Base-by-base conservation (phyloP, 2,888 invertebrate species). In the Hyposoter dolosus region DNA sequence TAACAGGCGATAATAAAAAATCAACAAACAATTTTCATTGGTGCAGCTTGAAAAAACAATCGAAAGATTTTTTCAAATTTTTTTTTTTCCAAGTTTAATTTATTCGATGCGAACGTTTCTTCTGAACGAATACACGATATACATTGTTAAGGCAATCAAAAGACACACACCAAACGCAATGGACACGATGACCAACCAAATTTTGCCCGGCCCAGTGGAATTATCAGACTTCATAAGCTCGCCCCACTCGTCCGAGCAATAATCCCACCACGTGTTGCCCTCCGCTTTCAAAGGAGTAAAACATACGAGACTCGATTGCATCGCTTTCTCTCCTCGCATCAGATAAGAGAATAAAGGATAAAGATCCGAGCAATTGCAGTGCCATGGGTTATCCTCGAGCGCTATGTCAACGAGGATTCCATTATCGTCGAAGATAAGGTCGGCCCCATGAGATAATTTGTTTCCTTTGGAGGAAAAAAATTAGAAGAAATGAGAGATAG, bases 351-450 rank as follows among this genome's bases (percentile, higher is more conserved):
- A 96, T 90, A 97, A 96, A 32, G 95, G 95, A 82, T 95, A 94
- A 93, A 97, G 96, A n/a, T 95, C 94, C 0, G 90, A 89, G 90
- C 97, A 97, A 87, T 96, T 96, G 91, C 97, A 97, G 86, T 96
- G 95, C 97, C 97, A 97, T 90, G 96, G 96, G 92, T 97, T 97
- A 90, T 97, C 96, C 53, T 95, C 95, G 71, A 97, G 91, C 91
- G 95, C 95, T 43, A 97, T 92, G 84, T 95, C 94, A 88, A 95
- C 95, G 69, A 96, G 93, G 89, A 95, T 95, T 32, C 94, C 94
- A 92, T 96, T 96, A 0, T 94, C 94, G 0, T 95, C 94, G 90
- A 97, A 96, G 90, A 95, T 95, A 15, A 94, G 94, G 35, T 94
- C 95, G 93, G 96, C 95, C 69, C 96, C 95, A 63, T 95, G 95